Conservation (phyloP, 2,888 invertebrate species). For the Dryobota labecula region DNA sequence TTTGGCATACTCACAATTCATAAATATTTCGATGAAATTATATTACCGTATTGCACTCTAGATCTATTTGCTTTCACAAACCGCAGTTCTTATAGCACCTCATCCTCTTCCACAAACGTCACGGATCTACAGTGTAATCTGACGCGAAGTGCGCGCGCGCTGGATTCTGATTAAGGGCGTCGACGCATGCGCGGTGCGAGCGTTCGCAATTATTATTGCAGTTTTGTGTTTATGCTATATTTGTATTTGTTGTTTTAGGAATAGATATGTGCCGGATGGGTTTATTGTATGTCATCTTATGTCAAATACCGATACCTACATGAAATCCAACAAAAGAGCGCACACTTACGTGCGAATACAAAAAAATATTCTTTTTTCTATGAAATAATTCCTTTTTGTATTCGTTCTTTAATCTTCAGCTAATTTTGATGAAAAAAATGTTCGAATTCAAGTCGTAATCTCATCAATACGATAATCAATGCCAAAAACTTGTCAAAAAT, state of each 20-base stretch:
- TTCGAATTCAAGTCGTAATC: not conserved
- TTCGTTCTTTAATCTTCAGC: too few relatives aligned
- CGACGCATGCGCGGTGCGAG: slow-evolving; percentile 68
- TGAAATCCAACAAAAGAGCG: not conserved
- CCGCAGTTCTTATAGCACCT: slow-evolving; percentile 26
- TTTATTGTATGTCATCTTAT: slow-evolving; percentile 2
- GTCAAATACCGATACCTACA: not conserved
- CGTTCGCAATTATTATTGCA: slow-evolving; percentile 58
- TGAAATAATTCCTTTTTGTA: too few relatives aligned
- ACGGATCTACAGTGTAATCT: slow-evolving; percentile 73
- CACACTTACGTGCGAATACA: not conserved
- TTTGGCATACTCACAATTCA: not conserved
- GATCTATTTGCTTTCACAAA: not conserved
- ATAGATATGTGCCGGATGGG: too few relatives aligned
- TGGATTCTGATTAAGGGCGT: slow-evolving; percentile 77
- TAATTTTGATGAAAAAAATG: not conserved
- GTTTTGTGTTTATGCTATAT: slow-evolving; percentile 46
- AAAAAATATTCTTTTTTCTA: not conserved
- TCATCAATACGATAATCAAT: not conserved
- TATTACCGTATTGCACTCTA: not conserved
- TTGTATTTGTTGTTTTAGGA: slow-evolving; percentile 34
- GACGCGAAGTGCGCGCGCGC: slow-evolving; percentile 76
- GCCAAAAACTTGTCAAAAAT: not conserved
- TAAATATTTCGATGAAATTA: not conserved
- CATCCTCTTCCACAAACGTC: slow-evolving; percentile 56